phyloP scores from a whole-genome alignment of 2,888 invertebrate species.

The Mesorhabditis spiculigera region DNA sequence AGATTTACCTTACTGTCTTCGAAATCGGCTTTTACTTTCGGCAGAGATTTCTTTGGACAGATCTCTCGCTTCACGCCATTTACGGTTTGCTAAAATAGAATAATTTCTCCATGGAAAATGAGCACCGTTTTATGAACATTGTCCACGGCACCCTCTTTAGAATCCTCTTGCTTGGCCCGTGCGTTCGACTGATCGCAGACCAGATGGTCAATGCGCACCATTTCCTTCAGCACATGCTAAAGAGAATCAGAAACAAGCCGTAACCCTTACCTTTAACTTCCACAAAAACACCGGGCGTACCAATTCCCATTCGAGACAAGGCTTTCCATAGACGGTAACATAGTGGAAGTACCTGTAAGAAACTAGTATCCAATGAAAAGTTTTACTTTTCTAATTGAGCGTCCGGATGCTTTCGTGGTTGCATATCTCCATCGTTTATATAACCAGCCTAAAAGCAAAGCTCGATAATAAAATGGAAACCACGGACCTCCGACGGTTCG shows the following conservation, averaged over 20 bases:
- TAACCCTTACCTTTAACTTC: slow-evolving; percentile 1
- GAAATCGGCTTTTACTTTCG: slow-evolving; percentile 5
- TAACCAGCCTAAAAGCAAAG: neutral
- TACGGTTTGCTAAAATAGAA: slow-evolving; percentile 6
- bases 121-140: slow-evolving; percentile 16
- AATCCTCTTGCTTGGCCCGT: slow-evolving; percentile 7
- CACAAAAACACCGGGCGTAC: slow-evolving; percentile 1
- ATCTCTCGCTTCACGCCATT: slow-evolving; percentile 10
- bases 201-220: slow-evolving; percentile 25
- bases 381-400: neutral
- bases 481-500: neutral
- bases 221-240: slow-evolving; percentile 40
- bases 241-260: slow-evolving; percentile 8
- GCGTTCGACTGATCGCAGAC: slow-evolving; percentile 11
- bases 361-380: neutral
- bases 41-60: neutral
- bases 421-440: neutral
- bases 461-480: neutral
- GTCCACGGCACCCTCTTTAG: slow-evolving; percentile 10
- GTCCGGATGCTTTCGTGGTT: slow-evolving; percentile 3
- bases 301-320: slow-evolving; percentile 1
- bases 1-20: neutral
- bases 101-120: slow-evolving; percentile 7
- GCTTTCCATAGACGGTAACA: slow-evolving; percentile 6
- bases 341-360: neutral